Evolutionary conservation across 2,888 invertebrate species (phyloP).

Genomic region (Oscheius onirici): DNA sequence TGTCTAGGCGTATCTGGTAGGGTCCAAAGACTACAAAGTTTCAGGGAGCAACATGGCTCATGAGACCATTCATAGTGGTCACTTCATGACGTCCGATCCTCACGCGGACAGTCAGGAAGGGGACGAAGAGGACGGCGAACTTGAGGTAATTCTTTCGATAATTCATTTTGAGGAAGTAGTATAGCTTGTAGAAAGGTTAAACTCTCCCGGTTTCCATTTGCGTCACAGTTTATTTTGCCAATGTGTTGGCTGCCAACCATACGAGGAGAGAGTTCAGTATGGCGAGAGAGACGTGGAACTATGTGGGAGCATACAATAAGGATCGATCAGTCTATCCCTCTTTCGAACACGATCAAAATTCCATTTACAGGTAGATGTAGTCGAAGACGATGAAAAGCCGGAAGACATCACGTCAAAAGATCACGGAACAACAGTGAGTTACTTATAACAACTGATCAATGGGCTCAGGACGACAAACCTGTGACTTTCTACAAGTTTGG

Average conservation of each 20-base stretch:
- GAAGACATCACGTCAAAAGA: slow-evolving; percentile 35
- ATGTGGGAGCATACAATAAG: neutral
- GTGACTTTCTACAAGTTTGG: slow-evolving; percentile 72
- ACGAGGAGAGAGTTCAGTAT: neutral
- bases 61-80: slow-evolving; percentile 70
- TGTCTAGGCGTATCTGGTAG: no score
- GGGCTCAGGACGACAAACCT: slow-evolving; percentile 68
- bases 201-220: no score
- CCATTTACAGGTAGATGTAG: slow-evolving; percentile 66
- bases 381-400: slow-evolving; percentile 67
- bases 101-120: slow-evolving; percentile 62
- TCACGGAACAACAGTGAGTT: slow-evolving; percentile 26
- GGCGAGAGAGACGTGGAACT: neutral
- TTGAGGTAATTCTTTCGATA: slow-evolving; percentile 42
- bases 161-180: neutral
- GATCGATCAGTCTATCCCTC: neutral
- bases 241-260: no score
- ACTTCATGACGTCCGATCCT: slow-evolving; percentile 71
- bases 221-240: no score
- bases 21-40: neutral
- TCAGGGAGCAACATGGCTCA: slow-evolving; percentile 38
- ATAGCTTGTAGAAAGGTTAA: neutral
- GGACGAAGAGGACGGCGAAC: slow-evolving; percentile 66
- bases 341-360: neutral
- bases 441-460: neutral